Evolutionary conservation across 1,140 invertebrate species (phyloP).

Genomic region (Xylocopa sonorina): DNA sequence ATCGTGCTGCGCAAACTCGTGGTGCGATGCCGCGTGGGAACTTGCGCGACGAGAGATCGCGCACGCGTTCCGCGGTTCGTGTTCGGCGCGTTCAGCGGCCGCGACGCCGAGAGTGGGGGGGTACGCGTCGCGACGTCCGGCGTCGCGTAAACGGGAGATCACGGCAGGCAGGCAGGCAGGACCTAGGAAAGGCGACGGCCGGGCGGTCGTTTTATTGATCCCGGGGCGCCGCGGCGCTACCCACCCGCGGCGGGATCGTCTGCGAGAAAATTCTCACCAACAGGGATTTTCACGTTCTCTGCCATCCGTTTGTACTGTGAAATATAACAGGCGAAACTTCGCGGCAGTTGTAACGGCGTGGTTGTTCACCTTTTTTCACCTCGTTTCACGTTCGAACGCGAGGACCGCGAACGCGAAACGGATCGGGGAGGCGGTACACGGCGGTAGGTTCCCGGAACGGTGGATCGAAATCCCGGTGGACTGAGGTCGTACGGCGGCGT

Average conservation of each 20-base stretch:
- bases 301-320: neutral
- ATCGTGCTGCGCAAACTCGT: constrained; percentile 52
- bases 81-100: constrained; percentile 46
- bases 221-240: constrained; percentile 81
- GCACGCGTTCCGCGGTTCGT: constrained; percentile 23
- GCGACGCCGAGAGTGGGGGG: constrained; percentile 38
- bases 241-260: constrained; percentile 76
- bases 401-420: neutral
- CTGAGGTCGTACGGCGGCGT: constrained; percentile 17
- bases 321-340: neutral
- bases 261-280: constrained; percentile 55
- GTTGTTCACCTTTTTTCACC: neutral
- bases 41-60: constrained; percentile 53
- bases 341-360: neutral
- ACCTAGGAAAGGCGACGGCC: constrained; percentile 76
- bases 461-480: constrained; percentile 9
- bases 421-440: neutral
- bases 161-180: constrained; percentile 72
- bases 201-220: constrained; percentile 81
- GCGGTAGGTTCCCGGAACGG: neutral
- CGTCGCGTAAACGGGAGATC: constrained; percentile 67
- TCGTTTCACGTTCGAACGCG: neutral
- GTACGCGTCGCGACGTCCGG: constrained; percentile 63
- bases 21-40: constrained; percentile 34
- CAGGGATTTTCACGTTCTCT: constrained; percentile 44